Percentiles rank a stretch among this genome's conserved stretches.
phyloP scores from a whole-genome alignment of 2,797 vertebrate species.

The Champsocephalus esox region DNA sequence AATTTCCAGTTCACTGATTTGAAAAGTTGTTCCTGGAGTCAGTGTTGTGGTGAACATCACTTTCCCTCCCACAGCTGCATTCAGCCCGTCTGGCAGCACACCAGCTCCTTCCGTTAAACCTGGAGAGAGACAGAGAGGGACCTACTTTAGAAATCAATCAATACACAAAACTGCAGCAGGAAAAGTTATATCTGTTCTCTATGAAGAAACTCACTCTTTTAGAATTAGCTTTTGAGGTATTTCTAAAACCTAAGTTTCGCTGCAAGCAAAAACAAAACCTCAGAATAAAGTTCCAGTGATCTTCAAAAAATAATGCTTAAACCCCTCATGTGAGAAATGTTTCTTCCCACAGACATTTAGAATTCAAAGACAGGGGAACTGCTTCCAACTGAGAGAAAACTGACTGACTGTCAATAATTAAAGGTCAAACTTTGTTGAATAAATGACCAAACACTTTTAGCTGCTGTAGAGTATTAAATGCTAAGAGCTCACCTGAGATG shows the following conservation, averaged over 20 bases:
- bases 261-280: too few relatives aligned
- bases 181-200: background rate
- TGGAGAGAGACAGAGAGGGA: slow-evolving; percentile 21
- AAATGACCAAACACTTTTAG: background rate
- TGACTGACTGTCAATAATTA: too few relatives aligned
- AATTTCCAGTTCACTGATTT: rapidly evolving
- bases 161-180: background rate
- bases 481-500: slow-evolving; percentile 36
- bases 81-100: slow-evolving; percentile 37
- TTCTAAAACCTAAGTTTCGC: too few relatives aligned
- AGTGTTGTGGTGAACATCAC: slow-evolving; percentile 32
- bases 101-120: slow-evolving; percentile 54
- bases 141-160: background rate
- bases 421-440: background rate
- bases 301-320: too few relatives aligned
- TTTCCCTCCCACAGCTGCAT: slow-evolving; percentile 8
- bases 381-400: too few relatives aligned
- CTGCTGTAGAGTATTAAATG: background rate
- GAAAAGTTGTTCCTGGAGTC: background rate
- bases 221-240: too few relatives aligned
- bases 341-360: too few relatives aligned
- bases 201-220: too few relatives aligned
- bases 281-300: too few relatives aligned
- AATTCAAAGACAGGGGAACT: background rate
- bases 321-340: too few relatives aligned